Base-by-base conservation (phyloP, 2,113 vertebrate species). In the Petroica traversi region DNA sequence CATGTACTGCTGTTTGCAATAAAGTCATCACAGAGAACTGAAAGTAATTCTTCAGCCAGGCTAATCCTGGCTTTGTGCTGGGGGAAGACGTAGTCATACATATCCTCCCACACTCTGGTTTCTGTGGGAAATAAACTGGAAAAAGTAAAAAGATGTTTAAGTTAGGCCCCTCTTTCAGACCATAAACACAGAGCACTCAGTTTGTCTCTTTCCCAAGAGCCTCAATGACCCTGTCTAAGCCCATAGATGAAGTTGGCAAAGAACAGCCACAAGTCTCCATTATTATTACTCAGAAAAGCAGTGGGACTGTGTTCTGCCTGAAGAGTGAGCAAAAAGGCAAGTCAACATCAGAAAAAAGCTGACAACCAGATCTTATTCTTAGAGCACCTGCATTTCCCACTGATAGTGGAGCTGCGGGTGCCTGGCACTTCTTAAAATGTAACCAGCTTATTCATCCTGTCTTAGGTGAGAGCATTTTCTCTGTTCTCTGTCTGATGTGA, bases 361-460 rank as follows among this genome's bases (percentile, higher is more conserved):
- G 78, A 79, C 75, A 78, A 85, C 48, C 1, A 0, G 66, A 76
- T 88, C 75, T 83, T 64, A 73, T 73, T 85, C 92, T 94, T 49
- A 41, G 51, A 95, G 58, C 89, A 96, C 77, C 95, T 95, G 94
- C 83, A 63, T 86, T 94, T 93, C 79, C 94, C 72, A 88, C 83
- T 92, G 92, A 46, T 75, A 79, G 18, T 3, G 6, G 58, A 93
- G 58, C 74, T 76, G 84, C 3, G 2, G 89, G 92, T 76, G 77
- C 77, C 71, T 91, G 77, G 72, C 58, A 89, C 74, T 94, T 95
- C 74, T 95, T 93, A 93, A 94, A 96, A 89, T 73, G 51, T 66
- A 80, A 61, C 84, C 24, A 49, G 62, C 43, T 87, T 85, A 66
- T 92, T 93, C 74, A 95, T 85, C 49, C 33, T 88, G 34, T 68